These are phyloP conservation scores for Homarus gammarus DNA, from an alignment of 2,888 invertebrate genomes.

Conservation along the genomic window DNA sequence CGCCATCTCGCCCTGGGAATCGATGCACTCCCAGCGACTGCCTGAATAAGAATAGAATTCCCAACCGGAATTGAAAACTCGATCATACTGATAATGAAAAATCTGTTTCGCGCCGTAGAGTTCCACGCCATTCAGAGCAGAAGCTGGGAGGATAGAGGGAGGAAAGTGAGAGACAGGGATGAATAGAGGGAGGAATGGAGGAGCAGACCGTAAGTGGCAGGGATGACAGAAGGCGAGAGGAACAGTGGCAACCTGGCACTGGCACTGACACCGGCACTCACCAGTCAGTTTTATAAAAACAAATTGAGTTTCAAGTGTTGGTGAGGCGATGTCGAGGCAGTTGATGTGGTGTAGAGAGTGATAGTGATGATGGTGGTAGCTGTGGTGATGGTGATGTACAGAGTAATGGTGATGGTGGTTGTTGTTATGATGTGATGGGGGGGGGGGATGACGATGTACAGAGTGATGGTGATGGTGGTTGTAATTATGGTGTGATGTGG, in stretches of 20 bases:
- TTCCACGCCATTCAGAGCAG: slow-evolving; percentile 10
- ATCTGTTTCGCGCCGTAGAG: slow-evolving; percentile 22
- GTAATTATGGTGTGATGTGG: too few relatives aligned
- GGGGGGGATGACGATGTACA: too few relatives aligned
- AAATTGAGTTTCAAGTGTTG: too few relatives aligned
- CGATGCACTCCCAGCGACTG: background rate
- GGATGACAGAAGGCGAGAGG: background rate
- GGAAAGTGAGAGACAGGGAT: background rate
- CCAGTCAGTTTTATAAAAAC: too few relatives aligned
- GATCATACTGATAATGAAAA: slow-evolving; percentile 38
- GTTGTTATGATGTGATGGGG: too few relatives aligned
- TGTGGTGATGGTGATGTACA: background rate
- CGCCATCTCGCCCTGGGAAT: background rate
- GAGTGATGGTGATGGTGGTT: too few relatives aligned
- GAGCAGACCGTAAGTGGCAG: background rate
- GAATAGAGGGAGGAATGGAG: background rate
- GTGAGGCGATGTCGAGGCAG: too few relatives aligned
- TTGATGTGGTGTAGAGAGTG: background rate
- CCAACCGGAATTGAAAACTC: slow-evolving; percentile 27
- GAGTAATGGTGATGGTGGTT: background rate
- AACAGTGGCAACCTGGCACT: background rate
- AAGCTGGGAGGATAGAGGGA: background rate
- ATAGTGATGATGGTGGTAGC: background rate
- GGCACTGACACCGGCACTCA: too few relatives aligned
- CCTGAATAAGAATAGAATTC: slow-evolving; percentile 23